Evolutionary conservation across 2,113 vertebrate species (phyloP).

Genomic region (Myrmecobius fasciatus): DNA sequence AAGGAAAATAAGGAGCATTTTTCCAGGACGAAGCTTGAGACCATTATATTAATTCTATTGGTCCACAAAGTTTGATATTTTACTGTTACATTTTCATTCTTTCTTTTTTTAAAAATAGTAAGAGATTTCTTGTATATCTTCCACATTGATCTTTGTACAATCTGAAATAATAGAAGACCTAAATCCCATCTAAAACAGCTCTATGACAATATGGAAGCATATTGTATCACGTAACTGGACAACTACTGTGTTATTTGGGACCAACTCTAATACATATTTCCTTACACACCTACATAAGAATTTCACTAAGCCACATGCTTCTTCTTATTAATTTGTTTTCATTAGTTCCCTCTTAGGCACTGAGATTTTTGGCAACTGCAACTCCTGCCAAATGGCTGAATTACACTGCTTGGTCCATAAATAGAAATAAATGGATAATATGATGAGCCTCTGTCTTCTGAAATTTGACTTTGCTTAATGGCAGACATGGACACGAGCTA

Average conservation of each 20-base stretch:
- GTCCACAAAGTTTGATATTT: conserved; percentile 42
- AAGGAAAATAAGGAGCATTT: neutral
- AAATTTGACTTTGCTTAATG: conserved; percentile 62
- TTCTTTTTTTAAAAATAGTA: neutral
- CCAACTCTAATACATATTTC: conserved; percentile 62
- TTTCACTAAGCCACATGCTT: conserved; percentile 51
- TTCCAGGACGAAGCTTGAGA: conserved; percentile 40
- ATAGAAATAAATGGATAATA: conserved; percentile 53
- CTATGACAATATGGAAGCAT: conserved; percentile 53
- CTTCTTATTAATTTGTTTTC: conserved; percentile 59
- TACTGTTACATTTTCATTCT: neutral
- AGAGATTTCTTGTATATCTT: neutral
- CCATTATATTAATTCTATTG: conserved; percentile 9
- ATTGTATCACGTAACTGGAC: conserved; percentile 41
- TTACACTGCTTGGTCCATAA: conserved; percentile 54
- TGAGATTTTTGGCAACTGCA: conserved; percentile 68
- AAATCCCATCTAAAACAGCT: conserved; percentile 43
- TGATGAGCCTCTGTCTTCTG: conserved; percentile 72
- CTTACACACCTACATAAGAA: conserved; percentile 40
- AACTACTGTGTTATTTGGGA: conserved; percentile 20
- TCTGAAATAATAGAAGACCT: conserved; percentile 52
- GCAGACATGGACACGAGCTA: conserved; percentile 72
- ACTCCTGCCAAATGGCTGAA: conserved; percentile 49
- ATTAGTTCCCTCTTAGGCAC: conserved; percentile 71
- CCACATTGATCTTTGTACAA: neutral